Evolutionary conservation across 2,888 invertebrate genomes (phyloP), one percentile per base, ranked within the genome.

Genomic region (Pristionchus entomophagus): DNA sequence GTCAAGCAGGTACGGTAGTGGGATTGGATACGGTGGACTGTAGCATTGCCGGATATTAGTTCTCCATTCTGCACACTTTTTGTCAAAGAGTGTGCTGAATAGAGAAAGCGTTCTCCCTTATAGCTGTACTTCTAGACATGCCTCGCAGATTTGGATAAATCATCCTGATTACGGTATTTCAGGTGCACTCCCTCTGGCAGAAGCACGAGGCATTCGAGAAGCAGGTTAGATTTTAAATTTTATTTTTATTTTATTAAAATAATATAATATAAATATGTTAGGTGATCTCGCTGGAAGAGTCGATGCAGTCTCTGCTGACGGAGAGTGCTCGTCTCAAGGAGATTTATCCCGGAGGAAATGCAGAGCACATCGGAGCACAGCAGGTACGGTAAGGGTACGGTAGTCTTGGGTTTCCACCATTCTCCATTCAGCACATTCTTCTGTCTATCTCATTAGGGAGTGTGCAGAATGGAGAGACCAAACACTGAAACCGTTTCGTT

Each of bases 201-300:
- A 96, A 96, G 90, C 98, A 98, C 93, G 97, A 97, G 94, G 96
- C 96, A 0, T 96, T 97, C 90, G 97, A 97, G 94, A 97, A 97
- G 97, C 69, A 98, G 93, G 97, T 97, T 0, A 97, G 94, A 95
- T 97, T 35, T 81, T 56, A 14, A 84, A n/a, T 49, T n/a, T 32
- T 41, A 12, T 29, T 26, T 59, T 22, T 8, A 56, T 17, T 56
- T 56, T 17, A 5, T 14, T 22, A 56, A 22, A 8, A 56, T 22
- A 53, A 12, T 32, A 29, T 65, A 41, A 26, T 49, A 41, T 2
- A 12, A 41, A 73, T 81, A 29, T 62, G 6, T 38, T n/a, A 49
- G 38, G 41, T 78, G 62, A 35, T 62, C 26, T 35, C 38, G 14
- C 81, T 81, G 8, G 81, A 81, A n/a, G 81, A 81, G 17, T 73